Evolutionary conservation across 2,888 invertebrate species (phyloP).

Genomic region (Muschampia staudingeri): DNA sequence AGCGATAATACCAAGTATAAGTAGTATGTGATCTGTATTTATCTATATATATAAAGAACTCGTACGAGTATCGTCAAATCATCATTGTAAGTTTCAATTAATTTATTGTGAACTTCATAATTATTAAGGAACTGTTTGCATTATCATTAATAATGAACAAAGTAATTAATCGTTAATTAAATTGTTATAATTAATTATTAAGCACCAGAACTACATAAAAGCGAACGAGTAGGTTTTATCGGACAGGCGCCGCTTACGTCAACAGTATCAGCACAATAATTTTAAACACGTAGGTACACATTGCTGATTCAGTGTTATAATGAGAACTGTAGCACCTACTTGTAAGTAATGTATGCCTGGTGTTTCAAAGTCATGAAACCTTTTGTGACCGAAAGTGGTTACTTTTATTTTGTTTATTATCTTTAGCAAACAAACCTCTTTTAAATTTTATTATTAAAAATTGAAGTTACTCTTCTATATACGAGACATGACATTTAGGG

Average conservation of each 20-base stretch:
- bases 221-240: slow-evolving; percentile 60
- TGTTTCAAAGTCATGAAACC: slow-evolving; percentile 69
- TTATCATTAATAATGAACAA: background rate
- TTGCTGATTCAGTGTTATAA: slow-evolving; percentile 77
- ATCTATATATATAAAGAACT: too few species aligned
- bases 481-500: too few species aligned
- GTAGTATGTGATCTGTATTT: too few species aligned
- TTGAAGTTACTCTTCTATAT: too few species aligned
- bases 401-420: too few species aligned
- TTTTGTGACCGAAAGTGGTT: background rate
- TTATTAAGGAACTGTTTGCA: too few species aligned
- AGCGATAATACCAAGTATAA: too few species aligned
- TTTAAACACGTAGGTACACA: slow-evolving; percentile 33
- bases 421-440: too few species aligned
- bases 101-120: too few species aligned
- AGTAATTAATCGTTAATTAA: slow-evolving; percentile 40
- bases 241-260: slow-evolving; percentile 75
- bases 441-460: too few species aligned
- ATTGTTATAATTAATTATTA: slow-evolving; percentile 70
- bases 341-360: slow-evolving; percentile 76
- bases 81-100: too few species aligned
- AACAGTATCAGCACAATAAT: slow-evolving; percentile 60
- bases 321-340: slow-evolving; percentile 64
- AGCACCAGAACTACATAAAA: slow-evolving; percentile 77
- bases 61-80: too few species aligned